Base-by-base conservation (phyloP, 2,888 invertebrate genomes). In the Cataglyphis altisquamis region DNA sequence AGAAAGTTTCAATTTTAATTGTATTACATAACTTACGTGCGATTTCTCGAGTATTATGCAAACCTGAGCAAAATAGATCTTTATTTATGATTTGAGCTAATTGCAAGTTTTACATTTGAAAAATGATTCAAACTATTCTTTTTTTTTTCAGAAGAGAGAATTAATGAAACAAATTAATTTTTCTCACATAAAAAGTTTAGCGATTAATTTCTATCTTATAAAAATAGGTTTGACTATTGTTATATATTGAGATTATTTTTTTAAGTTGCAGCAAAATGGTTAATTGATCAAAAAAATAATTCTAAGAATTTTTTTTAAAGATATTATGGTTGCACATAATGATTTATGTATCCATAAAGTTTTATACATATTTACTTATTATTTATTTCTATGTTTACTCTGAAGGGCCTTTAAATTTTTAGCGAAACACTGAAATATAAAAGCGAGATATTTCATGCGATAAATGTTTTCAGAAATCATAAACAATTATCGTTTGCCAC, bases 1-100 rank as follows among this genome's bases (percentile, higher is more conserved):
- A 66, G 82, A 82, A 77, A 77, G 82, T 82, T 68, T 64, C 10
- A 18, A 73, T 39, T 52, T 82, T 82, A 82, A 82, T 80, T 68
- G 45, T 45, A 15, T 78, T 70, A 68, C 36, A 12, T 70, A 80
- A 80, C 45, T 60, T 15, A 60, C 8, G 10, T 32, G 18, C 48
- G 45, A 60, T 68, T 78, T 78, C 21, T 45, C 45, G 68, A 32
- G 41, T 77, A 18, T 70, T 70, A 55, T 6, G 55, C 55, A 48
- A 68, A 45, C n/a, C 21, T 45, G 12, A 60, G 70, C 36, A 68
- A 70, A 60, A 41, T 36, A 52, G 1, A 55, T 2, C 15, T 15
- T 2, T 0, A 45, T 45, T 67, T n/a, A 25, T 25, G 25, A 25
- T 9, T 55, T 41, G 29, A 21, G 4, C 0, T 18, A 75, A 39